These are phyloP conservation scores for Periophthalmus magnuspinnatus DNA, from an alignment of 2,797 vertebrate genomes.

Conservation along the genomic window DNA sequence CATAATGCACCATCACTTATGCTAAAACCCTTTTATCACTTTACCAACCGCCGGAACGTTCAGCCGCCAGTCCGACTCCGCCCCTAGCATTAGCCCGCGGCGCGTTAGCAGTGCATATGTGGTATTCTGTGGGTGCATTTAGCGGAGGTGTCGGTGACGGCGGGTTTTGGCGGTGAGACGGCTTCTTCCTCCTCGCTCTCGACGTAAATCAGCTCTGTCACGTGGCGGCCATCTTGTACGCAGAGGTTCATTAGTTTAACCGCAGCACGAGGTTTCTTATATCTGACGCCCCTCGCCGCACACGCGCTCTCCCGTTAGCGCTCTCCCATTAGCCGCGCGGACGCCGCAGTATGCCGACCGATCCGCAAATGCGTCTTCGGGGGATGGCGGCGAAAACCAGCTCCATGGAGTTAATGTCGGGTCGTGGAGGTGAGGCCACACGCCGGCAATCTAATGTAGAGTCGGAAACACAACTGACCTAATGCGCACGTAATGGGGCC, in stretches of 20 bases:
- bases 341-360: slow-evolving; percentile 4
- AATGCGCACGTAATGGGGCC: slow-evolving; percentile 42
- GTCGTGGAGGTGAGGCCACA: slow-evolving; percentile 31
- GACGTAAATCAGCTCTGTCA: slow-evolving; percentile 65
- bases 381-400: slow-evolving; percentile 10
- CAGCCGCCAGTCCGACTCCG: slow-evolving; percentile 34
- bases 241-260: slow-evolving; percentile 69
- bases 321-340: too few relatives aligned
- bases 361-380: slow-evolving; percentile 21
- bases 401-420: slow-evolving; percentile 18
- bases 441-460: slow-evolving; percentile 25
- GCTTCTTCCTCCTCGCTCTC: slow-evolving; percentile 46
- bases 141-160: slow-evolving; percentile 39
- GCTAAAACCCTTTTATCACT: slow-evolving; percentile 39
- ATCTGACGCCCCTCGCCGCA: slow-evolving; percentile 18
- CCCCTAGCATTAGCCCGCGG: slow-evolving; percentile 8
- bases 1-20: slow-evolving; percentile 28
- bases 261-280: slow-evolving; percentile 52
- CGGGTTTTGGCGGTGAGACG: slow-evolving; percentile 33
- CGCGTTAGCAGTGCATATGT: slow-evolving; percentile 3
- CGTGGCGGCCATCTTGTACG: slow-evolving; percentile 54
- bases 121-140: background rate
- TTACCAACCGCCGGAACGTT: slow-evolving; percentile 19
- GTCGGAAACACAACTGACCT: slow-evolving; percentile 34
- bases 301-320: slow-evolving; percentile 18